phyloP scores from a whole-genome alignment of 2,113 vertebrate species.

The Oncorhynchus gorbuscha region DNA sequence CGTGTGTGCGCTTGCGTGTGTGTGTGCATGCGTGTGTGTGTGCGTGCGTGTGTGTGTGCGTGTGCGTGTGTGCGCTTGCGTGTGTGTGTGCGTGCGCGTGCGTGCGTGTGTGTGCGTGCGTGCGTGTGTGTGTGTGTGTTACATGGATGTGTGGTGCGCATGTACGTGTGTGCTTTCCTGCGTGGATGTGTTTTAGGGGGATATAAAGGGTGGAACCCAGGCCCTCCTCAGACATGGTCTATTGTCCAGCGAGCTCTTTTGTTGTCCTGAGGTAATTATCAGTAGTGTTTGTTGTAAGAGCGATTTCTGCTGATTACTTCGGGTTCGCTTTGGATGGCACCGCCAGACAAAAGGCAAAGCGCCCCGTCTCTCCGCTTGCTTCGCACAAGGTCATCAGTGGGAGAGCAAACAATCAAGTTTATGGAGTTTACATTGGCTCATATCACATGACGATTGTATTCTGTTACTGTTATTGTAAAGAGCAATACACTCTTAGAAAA shows the following conservation, averaged over 20 bases:
- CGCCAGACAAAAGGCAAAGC: constrained; percentile 23
- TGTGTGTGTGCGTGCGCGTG: too few relatives aligned
- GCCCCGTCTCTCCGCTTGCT: background rate
- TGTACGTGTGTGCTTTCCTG: constrained; percentile 18
- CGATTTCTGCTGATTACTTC: too few relatives aligned
- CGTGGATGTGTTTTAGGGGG: constrained; percentile 11
- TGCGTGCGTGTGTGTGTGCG: too few relatives aligned
- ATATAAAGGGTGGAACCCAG: constrained; percentile 40
- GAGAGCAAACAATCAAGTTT: background rate
- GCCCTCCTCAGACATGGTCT: constrained; percentile 37
- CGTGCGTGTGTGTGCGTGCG: background rate
- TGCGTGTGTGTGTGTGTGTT: background rate
- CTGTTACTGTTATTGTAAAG: too few relatives aligned
- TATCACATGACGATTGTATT: background rate
- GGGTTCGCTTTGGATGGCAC: constrained; percentile 34
- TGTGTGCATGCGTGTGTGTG: background rate
- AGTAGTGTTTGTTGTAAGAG: constrained; percentile 45
- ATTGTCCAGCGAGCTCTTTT: constrained; percentile 60
- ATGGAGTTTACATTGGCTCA: background rate
- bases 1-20: too few relatives aligned
- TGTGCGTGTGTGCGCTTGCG: too few relatives aligned
- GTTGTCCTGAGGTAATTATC: constrained; percentile 53
- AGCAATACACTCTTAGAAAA: too few relatives aligned
- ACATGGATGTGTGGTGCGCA: constrained; percentile 10
- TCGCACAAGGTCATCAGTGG: background rate